Conservation (phyloP, 2,113 vertebrate genomes). For the Callaeas wilsoni region DNA sequence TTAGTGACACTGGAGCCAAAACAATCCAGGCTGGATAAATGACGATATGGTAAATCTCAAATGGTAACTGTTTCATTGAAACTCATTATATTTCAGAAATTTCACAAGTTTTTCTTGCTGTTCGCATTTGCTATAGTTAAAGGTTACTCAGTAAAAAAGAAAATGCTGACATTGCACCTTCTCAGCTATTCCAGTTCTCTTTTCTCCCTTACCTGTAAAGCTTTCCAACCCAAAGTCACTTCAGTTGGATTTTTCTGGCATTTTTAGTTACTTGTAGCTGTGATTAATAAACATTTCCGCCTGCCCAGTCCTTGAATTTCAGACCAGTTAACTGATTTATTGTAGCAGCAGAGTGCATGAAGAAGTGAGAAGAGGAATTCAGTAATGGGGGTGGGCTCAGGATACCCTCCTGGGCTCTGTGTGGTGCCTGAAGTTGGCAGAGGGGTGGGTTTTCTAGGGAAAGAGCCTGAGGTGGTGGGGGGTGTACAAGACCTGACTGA, state of each 20-base stretch:
- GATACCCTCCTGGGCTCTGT: accelerated
- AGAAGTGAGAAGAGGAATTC: neutral
- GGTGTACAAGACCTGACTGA: neutral
- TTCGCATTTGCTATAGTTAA: neutral
- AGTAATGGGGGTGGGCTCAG: neutral
- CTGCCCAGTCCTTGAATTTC: neutral
- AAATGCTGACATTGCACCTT: neutral
- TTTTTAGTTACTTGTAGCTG: neutral
- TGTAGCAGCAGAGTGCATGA: neutral
- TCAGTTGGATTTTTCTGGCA: neutral
- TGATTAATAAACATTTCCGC: neutral
- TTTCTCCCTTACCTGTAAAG: neutral
- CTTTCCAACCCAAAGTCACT: neutral
- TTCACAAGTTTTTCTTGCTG: neutral
- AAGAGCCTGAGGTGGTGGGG: neutral
- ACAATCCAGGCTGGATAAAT: neutral
- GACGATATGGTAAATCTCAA: neutral
- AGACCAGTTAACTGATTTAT: neutral
- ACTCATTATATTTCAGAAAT: neutral
- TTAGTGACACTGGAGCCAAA: neutral
- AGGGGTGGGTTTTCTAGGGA: neutral
- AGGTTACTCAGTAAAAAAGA: neutral
- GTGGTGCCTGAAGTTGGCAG: neutral
- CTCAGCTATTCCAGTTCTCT: neutral
- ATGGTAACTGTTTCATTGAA: neutral